These are phyloP conservation scores for Odontesthes bonariensis DNA, from an alignment of 2,113 vertebrate species.

Conservation along the genomic window DNA sequence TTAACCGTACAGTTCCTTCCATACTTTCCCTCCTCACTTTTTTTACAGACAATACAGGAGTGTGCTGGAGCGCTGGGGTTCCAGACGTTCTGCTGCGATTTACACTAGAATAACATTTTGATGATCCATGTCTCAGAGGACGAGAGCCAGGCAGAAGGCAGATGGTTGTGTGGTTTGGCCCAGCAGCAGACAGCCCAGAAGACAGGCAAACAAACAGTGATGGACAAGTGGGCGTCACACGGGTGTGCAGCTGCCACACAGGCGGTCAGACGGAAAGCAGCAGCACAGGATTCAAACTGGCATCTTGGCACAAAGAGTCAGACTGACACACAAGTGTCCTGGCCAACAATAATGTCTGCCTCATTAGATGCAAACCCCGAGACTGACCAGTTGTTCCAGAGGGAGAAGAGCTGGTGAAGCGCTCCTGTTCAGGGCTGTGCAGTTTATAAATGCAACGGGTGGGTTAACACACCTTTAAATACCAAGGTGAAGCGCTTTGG, in stretches of 20 bases:
- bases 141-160: constrained; percentile 60
- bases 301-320: constrained; percentile 59
- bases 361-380: constrained; percentile 66
- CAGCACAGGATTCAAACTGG: constrained; percentile 49
- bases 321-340: constrained; percentile 8
- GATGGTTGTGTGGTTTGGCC: constrained; percentile 73
- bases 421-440: constrained; percentile 42
- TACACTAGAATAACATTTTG: constrained; percentile 62
- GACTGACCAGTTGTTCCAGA: constrained; percentile 60
- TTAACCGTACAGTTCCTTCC: constrained; percentile 32
- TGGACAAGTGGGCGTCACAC: constrained; percentile 69
- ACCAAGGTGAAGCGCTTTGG: constrained; percentile 24
- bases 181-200: constrained; percentile 30
- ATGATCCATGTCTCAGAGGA: constrained; percentile 57
- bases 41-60: constrained; percentile 56
- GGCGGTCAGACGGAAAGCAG: constrained; percentile 63
- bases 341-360: constrained; percentile 70
- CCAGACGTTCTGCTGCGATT: constrained; percentile 56
- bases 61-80: constrained; percentile 65
- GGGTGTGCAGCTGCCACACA: constrained; percentile 34
- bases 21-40: constrained; percentile 24
- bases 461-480: constrained; percentile 56
- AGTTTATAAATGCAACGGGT: constrained; percentile 50
- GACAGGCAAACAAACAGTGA: constrained; percentile 69
- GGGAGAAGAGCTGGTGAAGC: constrained; percentile 37